phyloP scores from a whole-genome alignment of 2,888 invertebrate species.

The Trilocha varians region DNA sequence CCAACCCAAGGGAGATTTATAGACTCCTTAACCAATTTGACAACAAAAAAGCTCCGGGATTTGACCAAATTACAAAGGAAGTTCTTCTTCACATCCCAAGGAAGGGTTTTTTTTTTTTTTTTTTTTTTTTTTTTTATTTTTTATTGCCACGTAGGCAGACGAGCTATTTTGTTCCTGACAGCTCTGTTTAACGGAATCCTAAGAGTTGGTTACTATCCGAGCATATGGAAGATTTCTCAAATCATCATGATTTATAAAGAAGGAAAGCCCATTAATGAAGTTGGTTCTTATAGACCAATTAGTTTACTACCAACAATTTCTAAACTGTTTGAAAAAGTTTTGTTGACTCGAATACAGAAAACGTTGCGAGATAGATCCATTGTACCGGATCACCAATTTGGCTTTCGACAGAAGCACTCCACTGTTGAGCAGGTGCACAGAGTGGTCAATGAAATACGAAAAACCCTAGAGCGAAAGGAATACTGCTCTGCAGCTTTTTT shows the following conservation, averaged over 20 bases:
- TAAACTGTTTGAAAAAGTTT: constrained; percentile 7
- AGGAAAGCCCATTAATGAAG: constrained; percentile 12
- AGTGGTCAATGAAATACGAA: constrained; percentile 1
- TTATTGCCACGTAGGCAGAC: no score
- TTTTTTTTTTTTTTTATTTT: no score
- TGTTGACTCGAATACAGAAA: not conserved
- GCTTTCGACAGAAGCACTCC: not conserved
- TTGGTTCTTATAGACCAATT: constrained; percentile 14
- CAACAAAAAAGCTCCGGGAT: constrained; percentile 9
- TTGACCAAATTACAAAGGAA: constrained; percentile 8
- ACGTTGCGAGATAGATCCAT: not conserved
- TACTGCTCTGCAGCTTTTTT: constrained; percentile 16
- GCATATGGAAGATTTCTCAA: constrained; percentile 15
- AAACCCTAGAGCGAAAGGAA: constrained; percentile 9
- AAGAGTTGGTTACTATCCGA: constrained; percentile 6
- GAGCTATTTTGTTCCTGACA: no score
- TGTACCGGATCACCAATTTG: constrained; percentile 1
- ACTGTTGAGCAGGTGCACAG: constrained; percentile 2
- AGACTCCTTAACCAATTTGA: not conserved
- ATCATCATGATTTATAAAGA: constrained; percentile 16
- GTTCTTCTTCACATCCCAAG: constrained; percentile 10
- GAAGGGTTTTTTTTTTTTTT: constrained; percentile 6
- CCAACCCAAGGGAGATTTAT: not conserved
- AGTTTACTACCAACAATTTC: constrained; percentile 10
- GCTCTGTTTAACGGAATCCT: constrained; percentile 11